Percentiles rank a stretch among this genome's conserved stretches.
Evolutionary conservation across 2,888 invertebrate species (phyloP).

Genomic region (Lottia scabra): DNA sequence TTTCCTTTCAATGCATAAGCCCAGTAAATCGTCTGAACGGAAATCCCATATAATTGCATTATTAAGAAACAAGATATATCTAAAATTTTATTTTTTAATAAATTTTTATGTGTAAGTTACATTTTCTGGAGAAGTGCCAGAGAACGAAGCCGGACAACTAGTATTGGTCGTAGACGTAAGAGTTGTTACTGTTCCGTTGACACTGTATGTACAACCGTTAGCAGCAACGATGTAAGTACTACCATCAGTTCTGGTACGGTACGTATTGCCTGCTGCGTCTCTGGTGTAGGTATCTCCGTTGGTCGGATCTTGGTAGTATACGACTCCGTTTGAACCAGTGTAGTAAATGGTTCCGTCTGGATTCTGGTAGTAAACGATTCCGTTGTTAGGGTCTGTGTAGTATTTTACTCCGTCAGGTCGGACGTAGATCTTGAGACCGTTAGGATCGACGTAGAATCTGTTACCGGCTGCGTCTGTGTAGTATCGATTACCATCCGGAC

Average conservation of each 20-base stretch:
- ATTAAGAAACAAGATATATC: no score
- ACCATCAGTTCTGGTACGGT: not conserved
- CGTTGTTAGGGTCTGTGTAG: not conserved
- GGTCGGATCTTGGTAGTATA: not conserved
- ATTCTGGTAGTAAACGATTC: not conserved
- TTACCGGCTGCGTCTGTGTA: not conserved
- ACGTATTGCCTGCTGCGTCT: not conserved
- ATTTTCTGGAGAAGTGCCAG: not conserved
- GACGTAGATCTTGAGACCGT: not conserved
- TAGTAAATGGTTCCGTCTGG: not conserved
- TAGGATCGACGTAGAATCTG: not conserved
- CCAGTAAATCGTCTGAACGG: no score
- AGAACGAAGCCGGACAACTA: not conserved
- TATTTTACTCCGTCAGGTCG: not conserved
- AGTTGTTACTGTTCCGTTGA: not conserved
- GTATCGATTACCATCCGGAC: not conserved
- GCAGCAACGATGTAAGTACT: not conserved
- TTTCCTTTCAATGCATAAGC: no score
- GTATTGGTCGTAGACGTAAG: not conserved
- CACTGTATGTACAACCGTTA: constrained; percentile 1
- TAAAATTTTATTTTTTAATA: no score
- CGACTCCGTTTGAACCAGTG: not conserved
- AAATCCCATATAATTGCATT: no score
- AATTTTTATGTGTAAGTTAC: not conserved
- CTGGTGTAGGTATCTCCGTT: not conserved